Evolutionary conservation across 1,140 invertebrate species (phyloP).

Genomic region (Conus betulinus): DNA sequence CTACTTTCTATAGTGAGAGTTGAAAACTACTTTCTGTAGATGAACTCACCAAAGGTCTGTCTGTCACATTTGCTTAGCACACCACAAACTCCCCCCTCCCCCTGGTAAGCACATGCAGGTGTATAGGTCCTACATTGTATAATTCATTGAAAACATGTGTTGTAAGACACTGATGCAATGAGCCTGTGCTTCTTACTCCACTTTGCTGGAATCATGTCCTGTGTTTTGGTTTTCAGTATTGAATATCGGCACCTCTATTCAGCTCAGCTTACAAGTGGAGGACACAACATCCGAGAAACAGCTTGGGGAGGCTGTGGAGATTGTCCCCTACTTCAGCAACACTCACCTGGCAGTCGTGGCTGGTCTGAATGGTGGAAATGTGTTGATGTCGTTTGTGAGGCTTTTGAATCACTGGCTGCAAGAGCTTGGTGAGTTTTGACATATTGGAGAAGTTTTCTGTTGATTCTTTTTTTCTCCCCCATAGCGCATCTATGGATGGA

Average conservation of each 20-base stretch:
- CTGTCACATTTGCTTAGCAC: no score
- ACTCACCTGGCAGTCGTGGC: constrained; percentile 89
- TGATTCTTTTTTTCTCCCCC: no score
- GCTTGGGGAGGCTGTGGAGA: constrained; percentile 13
- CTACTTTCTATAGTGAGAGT: no score
- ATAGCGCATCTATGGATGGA: no score
- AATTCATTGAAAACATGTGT: neutral
- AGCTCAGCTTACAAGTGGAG: constrained; percentile 80
- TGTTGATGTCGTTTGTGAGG: constrained; percentile 87
- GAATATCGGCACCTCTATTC: constrained; percentile 92
- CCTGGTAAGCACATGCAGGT: no score
- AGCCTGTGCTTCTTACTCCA: neutral
- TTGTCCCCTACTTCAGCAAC: constrained; percentile 86
- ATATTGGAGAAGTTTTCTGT: no score
- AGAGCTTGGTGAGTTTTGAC: constrained; percentile 76
- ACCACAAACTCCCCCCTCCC: no score
- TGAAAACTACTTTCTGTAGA: no score
- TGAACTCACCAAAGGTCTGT: no score
- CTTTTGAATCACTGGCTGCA: constrained; percentile 89
- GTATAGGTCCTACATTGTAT: no score
- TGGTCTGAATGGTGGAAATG: constrained; percentile 91
- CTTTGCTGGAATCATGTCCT: neutral
- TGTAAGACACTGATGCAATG: neutral
- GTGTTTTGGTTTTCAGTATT: constrained; percentile 80
- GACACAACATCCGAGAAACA: neutral